Evolutionary conservation across 2,797 vertebrate genomes (phyloP).

Genomic region (Chelidonichthys spinosus): DNA sequence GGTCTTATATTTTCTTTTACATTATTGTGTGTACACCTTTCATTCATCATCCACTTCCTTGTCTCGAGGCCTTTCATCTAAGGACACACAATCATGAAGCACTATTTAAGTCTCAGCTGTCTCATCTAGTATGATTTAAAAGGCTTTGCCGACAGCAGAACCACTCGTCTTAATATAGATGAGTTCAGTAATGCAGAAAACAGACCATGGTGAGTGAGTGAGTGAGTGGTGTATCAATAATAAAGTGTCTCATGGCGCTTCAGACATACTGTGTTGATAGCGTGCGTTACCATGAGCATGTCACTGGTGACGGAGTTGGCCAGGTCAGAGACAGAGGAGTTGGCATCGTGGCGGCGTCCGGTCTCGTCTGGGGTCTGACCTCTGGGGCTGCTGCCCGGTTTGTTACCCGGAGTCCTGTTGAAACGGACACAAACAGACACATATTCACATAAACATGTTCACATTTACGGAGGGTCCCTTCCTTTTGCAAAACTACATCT

Average conservation of each 20-base stretch:
- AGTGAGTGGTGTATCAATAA: constrained; percentile 27
- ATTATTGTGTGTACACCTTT: constrained; percentile 3
- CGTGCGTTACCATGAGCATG: constrained; percentile 92
- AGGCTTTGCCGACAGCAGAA: constrained; percentile 44
- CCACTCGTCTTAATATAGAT: constrained; percentile 42
- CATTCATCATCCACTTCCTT: constrained; percentile 14
- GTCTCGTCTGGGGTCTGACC: constrained; percentile 83
- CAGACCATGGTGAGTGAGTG: neutral
- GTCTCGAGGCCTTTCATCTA: constrained; percentile 40
- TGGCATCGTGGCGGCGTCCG: constrained; percentile 84
- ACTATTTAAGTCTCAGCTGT: constrained; percentile 23
- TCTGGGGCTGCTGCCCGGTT: constrained; percentile 81
- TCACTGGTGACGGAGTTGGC: constrained; percentile 98
- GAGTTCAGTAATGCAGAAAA: constrained; percentile 34
- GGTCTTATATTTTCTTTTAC: constrained; percentile 4
- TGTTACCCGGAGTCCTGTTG: constrained; percentile 78
- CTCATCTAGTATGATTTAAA: constrained; percentile 55
- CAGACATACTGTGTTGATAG: neutral
- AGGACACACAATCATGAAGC: constrained; percentile 44
- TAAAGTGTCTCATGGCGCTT: constrained; percentile 1
- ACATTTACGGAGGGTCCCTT: neutral
- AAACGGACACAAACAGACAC: constrained; percentile 70
- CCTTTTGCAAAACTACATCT: neutral
- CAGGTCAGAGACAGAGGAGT: constrained; percentile 93
- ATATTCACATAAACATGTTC: constrained; percentile 15